Conservation (phyloP, 2,113 vertebrate species). For the Oxygymnocypris stewartii region DNA sequence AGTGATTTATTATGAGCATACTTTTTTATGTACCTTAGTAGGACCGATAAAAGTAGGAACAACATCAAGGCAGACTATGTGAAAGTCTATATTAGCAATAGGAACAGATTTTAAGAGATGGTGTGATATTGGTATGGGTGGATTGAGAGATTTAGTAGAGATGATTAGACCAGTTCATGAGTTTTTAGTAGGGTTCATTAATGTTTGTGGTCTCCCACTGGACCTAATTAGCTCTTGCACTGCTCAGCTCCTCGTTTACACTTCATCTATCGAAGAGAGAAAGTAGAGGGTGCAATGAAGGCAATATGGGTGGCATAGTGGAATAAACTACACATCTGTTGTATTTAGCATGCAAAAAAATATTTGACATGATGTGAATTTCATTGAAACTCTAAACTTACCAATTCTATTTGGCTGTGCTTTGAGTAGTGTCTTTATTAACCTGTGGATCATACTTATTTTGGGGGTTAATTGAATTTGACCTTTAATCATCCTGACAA, state of each 20-base stretch:
- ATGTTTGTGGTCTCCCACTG: constrained; percentile 53
- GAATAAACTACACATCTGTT: constrained; percentile 20
- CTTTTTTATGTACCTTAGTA: not conserved
- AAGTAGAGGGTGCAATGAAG: no score
- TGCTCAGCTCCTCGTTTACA: constrained; percentile 39
- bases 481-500: constrained; percentile 32
- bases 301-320: not conserved
- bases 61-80: not conserved
- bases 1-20: not conserved
- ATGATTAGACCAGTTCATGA: constrained; percentile 39
- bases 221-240: constrained; percentile 53
- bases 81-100: not conserved
- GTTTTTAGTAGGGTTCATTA: constrained; percentile 49
- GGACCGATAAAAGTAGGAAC: constrained; percentile 1
- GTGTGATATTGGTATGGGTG: not conserved
- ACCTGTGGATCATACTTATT: not conserved
- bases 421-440: constrained; percentile 12
- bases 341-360: constrained; percentile 3
- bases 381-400: not conserved
- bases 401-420: not conserved
- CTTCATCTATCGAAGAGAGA: constrained; percentile 23
- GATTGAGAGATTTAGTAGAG: constrained; percentile 11
- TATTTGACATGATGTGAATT: not conserved
- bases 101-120: not conserved
- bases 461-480: constrained; percentile 36